Conservation (phyloP, 2,888 invertebrate species). For the Automeris io region DNA sequence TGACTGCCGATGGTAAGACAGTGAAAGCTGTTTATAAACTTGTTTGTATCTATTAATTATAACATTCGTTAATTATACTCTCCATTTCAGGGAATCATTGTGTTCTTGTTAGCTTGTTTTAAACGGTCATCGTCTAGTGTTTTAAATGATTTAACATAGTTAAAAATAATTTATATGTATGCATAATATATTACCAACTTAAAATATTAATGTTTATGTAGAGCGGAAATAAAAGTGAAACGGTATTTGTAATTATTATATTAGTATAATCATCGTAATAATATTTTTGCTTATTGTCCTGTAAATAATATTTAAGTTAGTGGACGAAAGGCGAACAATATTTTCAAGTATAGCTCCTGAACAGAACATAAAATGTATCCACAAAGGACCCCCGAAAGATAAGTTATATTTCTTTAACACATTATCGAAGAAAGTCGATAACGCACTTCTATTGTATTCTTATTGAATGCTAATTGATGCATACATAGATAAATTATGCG, state of each 20-base stretch:
- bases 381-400: slow-evolving; percentile 24
- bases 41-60: slow-evolving; percentile 42
- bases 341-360: too few species aligned
- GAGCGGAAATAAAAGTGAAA: slow-evolving; percentile 4
- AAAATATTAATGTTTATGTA: slow-evolving; percentile 5
- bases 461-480: slow-evolving; percentile 42
- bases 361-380: too few species aligned
- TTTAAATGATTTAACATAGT: neutral
- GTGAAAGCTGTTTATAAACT: slow-evolving; percentile 53
- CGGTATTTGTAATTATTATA: neutral
- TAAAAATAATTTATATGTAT: neutral
- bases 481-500: slow-evolving; percentile 30
- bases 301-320: neutral
- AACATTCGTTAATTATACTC: slow-evolving; percentile 43
- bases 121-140: slow-evolving; percentile 12
- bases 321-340: too few species aligned
- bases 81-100: slow-evolving; percentile 35
- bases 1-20: slow-evolving; percentile 41
- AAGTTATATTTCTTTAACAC: slow-evolving; percentile 28
- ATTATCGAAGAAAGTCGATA: slow-evolving; percentile 31
- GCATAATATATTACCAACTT: slow-evolving; percentile 1
- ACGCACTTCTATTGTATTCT: slow-evolving; percentile 55
- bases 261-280: neutral
- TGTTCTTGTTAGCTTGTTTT: slow-evolving; percentile 7
- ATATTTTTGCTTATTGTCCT: neutral